phyloP scores from a whole-genome alignment of 2,888 invertebrate genomes.

The Stomorhina lunata region DNA sequence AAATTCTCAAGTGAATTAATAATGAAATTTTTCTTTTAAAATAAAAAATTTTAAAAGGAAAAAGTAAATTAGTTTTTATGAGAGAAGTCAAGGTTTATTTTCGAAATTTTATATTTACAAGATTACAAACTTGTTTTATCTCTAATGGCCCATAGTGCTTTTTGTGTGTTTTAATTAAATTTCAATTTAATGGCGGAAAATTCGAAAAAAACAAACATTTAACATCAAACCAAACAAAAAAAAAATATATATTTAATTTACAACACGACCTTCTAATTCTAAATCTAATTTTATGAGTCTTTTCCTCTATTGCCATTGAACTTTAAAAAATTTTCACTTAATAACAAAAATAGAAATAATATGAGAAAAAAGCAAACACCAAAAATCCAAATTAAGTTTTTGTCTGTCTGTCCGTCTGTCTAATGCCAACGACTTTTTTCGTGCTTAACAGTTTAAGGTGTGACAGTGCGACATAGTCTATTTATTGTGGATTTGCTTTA shows the following conservation, averaged over 20 bases:
- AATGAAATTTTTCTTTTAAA: neutral
- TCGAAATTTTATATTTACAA: neutral
- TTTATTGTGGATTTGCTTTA: too few relatives aligned
- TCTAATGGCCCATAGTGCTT: slow-evolving; percentile 12
- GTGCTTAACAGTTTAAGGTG: slow-evolving; percentile 15
- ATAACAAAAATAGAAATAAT: neutral
- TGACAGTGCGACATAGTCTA: slow-evolving; percentile 14
- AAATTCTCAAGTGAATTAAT: neutral
- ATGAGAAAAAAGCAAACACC: neutral
- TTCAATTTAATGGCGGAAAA: neutral
- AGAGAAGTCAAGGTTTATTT: slow-evolving; percentile 4
- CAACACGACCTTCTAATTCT: neutral
- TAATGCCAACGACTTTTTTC: slow-evolving; percentile 33
- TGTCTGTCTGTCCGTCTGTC: too few relatives aligned
- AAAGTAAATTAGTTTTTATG: neutral
- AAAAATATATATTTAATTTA: slow-evolving; percentile 1
- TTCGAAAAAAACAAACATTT: neutral
- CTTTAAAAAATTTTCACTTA: slow-evolving; percentile 38
- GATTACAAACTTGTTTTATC: neutral
- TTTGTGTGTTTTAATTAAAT: neutral
- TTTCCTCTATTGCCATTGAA: slow-evolving; percentile 42
- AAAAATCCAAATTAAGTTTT: neutral
- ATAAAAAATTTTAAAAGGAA: neutral
- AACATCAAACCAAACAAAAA: neutral
- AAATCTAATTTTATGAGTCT: neutral